A percentile compares a stretch with the other conserved stretches of the same genome.
Evolutionary conservation across 1,140 invertebrate genomes (phyloP).

Genomic region (Aricia agestis): DNA sequence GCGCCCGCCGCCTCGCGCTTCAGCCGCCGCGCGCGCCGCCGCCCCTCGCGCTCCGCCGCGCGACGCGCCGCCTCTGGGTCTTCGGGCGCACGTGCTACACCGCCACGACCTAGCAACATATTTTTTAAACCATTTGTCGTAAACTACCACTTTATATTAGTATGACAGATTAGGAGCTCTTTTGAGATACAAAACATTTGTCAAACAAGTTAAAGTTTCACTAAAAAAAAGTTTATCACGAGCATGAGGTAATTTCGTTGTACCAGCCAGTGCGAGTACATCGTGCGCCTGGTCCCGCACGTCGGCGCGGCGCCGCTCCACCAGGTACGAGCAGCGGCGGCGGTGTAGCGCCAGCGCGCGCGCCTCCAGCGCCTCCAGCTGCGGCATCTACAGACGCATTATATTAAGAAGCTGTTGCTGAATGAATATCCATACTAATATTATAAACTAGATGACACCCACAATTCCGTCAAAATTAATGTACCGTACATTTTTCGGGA

Average conservation of each 20-base stretch:
- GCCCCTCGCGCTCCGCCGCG: slow-evolving; percentile 92
- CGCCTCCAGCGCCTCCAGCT: slow-evolving; percentile 87
- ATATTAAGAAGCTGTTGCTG: slow-evolving; percentile 31
- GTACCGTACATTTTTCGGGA: too few species aligned
- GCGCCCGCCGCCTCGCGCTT: slow-evolving; percentile 59
- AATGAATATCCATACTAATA: too few species aligned
- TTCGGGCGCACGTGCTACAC: slow-evolving; percentile 38
- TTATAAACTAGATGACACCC: too few species aligned
- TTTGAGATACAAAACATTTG: too few species aligned
- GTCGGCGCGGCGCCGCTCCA: slow-evolving; percentile 90
- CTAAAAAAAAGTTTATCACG: too few species aligned
- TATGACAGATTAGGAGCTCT: too few species aligned
- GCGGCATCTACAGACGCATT: slow-evolving; percentile 81
- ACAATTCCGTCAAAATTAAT: too few species aligned
- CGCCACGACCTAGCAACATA: slow-evolving; percentile 34
- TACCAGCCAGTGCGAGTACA: slow-evolving; percentile 82
- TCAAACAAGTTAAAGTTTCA: too few species aligned
- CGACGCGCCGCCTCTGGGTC: slow-evolving; percentile 84
- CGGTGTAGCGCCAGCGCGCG: slow-evolving; percentile 84
- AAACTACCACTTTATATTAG: too few species aligned
- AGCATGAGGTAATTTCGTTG: too few species aligned
- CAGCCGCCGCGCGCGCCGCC: slow-evolving; percentile 84
- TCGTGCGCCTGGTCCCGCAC: slow-evolving; percentile 95
- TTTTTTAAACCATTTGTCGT: neutral
- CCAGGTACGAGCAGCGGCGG: slow-evolving; percentile 83